Evolutionary conservation across 2,113 vertebrate species (phyloP).

Genomic region (Carollia perspicillata): DNA sequence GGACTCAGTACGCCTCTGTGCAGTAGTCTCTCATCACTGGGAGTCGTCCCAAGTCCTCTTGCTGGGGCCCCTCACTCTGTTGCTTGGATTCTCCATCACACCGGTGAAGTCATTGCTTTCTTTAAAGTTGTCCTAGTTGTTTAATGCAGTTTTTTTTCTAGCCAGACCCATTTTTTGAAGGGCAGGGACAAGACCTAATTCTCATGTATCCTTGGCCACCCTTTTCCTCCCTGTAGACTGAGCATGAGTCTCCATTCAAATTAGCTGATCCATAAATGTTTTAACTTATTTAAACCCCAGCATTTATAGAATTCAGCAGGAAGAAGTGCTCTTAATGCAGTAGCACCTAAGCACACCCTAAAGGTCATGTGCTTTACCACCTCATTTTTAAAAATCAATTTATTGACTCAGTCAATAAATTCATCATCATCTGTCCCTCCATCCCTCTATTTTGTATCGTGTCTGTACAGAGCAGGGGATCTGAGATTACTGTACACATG

Average conservation of each 20-base stretch:
- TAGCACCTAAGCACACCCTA: background rate
- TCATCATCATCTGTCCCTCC: background rate
- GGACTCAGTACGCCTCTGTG: background rate
- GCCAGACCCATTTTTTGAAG: conserved; percentile 40
- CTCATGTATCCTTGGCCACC: background rate
- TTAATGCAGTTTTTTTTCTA: background rate
- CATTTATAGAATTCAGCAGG: conserved; percentile 30
- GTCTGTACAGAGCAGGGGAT: background rate
- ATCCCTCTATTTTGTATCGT: background rate
- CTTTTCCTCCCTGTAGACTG: background rate
- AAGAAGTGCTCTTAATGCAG: background rate
- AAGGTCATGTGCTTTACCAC: background rate
- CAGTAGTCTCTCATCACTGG: background rate
- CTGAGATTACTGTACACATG: background rate
- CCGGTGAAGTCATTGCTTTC: background rate
- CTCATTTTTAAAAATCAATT: background rate
- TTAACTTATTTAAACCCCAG: conserved; percentile 47
- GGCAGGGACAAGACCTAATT: conserved; percentile 31
- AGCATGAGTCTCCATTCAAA: conserved; percentile 24
- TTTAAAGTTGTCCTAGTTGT: background rate
- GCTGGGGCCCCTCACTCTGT: background rate
- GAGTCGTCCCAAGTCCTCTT: background rate
- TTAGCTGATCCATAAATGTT: conserved; percentile 36
- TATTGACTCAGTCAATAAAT: no score
- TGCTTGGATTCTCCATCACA: background rate